Evolutionary conservation across 2,113 vertebrate species (phyloP).

Genomic region (Platycercus adscitus): DNA sequence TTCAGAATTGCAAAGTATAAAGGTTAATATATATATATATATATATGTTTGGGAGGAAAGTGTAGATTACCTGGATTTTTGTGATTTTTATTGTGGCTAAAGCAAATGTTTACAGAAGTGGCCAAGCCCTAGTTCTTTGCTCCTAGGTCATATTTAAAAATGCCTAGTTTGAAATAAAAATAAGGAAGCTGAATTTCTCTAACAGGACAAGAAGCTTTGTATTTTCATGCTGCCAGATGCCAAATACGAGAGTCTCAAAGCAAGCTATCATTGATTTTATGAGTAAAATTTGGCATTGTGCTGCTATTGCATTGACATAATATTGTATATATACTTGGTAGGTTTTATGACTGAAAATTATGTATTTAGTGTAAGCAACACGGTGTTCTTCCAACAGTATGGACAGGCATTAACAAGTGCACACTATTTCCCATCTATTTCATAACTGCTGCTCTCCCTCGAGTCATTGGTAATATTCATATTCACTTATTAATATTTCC

Average conservation of each 20-base stretch:
- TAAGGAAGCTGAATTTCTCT: background rate
- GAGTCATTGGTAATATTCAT: background rate
- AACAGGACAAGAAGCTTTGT: background rate
- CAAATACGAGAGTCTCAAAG: background rate
- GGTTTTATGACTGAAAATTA: background rate
- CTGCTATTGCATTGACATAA: background rate
- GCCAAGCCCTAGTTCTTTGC: background rate
- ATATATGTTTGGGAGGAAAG: background rate
- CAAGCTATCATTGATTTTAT: background rate
- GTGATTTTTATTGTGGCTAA: background rate
- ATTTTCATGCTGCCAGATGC: background rate
- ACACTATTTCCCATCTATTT: background rate
- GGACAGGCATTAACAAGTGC: background rate
- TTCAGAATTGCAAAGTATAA: background rate
- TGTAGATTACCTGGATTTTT: background rate
- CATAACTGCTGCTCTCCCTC: background rate
- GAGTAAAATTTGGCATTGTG: background rate
- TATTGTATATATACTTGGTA: fast-evolving
- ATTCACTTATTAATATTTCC: background rate
- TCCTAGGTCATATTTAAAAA: background rate
- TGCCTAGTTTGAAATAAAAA: background rate
- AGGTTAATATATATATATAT: background rate
- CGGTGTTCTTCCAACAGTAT: background rate
- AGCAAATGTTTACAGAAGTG: background rate
- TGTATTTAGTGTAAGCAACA: background rate